A percentile compares a stretch with the other conserved stretches of the same genome.
Conservation (phyloP, 2,113 vertebrate species). For the Daboia siamensis region DNA sequence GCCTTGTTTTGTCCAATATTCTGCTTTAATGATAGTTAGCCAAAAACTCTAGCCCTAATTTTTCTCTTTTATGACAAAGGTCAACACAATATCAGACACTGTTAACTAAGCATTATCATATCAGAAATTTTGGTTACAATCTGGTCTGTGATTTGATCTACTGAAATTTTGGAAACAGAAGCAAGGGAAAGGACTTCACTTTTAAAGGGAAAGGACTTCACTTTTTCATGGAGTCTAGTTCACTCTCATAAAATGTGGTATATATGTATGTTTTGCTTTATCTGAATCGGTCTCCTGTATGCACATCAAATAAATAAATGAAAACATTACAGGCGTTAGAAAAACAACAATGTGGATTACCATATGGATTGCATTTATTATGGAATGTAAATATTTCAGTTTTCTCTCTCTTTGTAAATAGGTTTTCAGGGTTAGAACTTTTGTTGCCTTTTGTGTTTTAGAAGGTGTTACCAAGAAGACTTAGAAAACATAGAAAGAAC, state of each 20-base stretch:
- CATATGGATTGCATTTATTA: not conserved
- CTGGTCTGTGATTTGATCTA: not conserved
- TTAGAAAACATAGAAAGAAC: not conserved
- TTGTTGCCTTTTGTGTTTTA: slow-evolving; percentile 3
- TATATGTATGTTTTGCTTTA: not conserved
- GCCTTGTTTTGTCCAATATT: not conserved
- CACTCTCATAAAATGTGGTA: not conserved
- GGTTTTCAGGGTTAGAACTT: slow-evolving; percentile 7
- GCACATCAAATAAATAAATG: slow-evolving; percentile 9
- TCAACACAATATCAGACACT: not conserved
- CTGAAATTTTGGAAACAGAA: not conserved
- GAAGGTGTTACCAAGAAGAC: slow-evolving; percentile 3
- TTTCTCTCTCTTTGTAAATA: not conserved
- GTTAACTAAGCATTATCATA: not conserved
- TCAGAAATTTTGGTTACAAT: not conserved
- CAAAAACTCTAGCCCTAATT: not conserved
- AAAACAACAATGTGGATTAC: slow-evolving; percentile 4
- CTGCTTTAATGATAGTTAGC: not conserved
- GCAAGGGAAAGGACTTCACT: slow-evolving; percentile 2
- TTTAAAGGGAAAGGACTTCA: not conserved
- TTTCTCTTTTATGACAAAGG: not conserved
- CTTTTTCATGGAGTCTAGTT: not conserved
- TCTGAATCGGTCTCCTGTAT: not conserved
- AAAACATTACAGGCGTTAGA: slow-evolving; percentile 10
- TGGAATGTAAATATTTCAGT: slow-evolving; percentile 23